Evolutionary conservation across 2,797 vertebrate species (phyloP).

Genomic region (Scarus forsteni): DNA sequence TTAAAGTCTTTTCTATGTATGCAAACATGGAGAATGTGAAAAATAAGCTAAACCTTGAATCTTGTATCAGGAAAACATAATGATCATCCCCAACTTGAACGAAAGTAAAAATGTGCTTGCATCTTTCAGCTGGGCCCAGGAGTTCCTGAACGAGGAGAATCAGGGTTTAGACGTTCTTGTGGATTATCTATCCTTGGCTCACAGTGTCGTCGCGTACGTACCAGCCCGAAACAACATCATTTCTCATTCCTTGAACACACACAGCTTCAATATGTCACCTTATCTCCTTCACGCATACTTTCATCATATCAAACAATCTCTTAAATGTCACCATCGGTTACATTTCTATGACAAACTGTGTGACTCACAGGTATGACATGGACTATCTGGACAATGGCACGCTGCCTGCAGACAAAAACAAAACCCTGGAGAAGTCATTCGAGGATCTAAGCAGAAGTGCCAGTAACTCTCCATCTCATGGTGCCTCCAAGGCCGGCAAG

Average conservation of each 20-base stretch:
- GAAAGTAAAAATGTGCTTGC: background rate
- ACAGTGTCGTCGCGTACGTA: slow-evolving; percentile 89
- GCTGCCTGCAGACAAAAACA: slow-evolving; percentile 78
- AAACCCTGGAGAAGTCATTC: slow-evolving; percentile 82
- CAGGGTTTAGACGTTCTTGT: slow-evolving; percentile 92
- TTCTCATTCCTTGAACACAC: background rate
- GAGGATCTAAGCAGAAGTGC: slow-evolving; percentile 88
- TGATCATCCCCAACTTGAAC: too few relatives aligned
- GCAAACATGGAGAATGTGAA: too few relatives aligned
- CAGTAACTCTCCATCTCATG: slow-evolving; percentile 82
- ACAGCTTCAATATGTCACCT: accelerated
- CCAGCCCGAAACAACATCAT: background rate
- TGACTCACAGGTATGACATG: slow-evolving; percentile 83
- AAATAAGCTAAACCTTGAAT: too few relatives aligned
- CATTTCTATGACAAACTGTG: background rate
- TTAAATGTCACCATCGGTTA: background rate
- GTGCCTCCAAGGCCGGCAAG: slow-evolving; percentile 77
- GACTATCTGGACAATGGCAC: slow-evolving; percentile 85
- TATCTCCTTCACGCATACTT: background rate
- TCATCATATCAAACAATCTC: background rate
- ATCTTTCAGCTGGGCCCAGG: slow-evolving; percentile 91
- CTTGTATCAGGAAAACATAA: too few relatives aligned
- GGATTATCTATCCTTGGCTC: slow-evolving; percentile 91
- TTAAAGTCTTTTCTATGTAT: too few relatives aligned
- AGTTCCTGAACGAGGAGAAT: slow-evolving; percentile 94